phyloP scores from a whole-genome alignment of 2,113 vertebrate genomes.

The Pelodiscus sinensis region DNA sequence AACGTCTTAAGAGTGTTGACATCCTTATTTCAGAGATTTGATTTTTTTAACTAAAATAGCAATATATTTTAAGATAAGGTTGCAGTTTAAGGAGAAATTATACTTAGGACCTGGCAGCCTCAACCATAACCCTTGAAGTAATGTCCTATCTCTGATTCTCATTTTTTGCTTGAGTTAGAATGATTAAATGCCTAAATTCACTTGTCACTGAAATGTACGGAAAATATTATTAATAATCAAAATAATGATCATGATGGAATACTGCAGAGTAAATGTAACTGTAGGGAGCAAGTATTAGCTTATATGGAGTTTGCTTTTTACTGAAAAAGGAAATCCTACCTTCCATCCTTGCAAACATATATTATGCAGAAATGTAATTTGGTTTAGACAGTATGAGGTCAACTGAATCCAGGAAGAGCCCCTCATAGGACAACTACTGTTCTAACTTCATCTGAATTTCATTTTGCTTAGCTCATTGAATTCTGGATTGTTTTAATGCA shows the following conservation, averaged over 20 bases:
- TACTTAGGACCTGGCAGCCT: background rate
- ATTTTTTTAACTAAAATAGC: background rate
- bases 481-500: background rate
- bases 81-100: background rate
- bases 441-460: constrained; percentile 3
- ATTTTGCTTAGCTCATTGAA: background rate
- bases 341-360: background rate
- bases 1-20: background rate
- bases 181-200: background rate
- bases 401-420: background rate
- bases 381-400: background rate
- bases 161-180: constrained; percentile 12
- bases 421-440: background rate
- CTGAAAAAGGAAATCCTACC: background rate
- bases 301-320: background rate
- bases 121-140: background rate
- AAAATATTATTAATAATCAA: background rate
- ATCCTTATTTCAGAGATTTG: constrained; percentile 23
- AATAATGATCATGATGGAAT: background rate
- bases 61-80: background rate
- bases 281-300: background rate
- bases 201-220: rapidly evolving
- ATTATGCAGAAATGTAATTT: background rate
- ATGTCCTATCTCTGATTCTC: background rate
- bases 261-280: background rate